A percentile compares a stretch with the other conserved stretches of the same genome.
Evolutionary conservation across 2,797 vertebrate species (phyloP).

Genomic region (Anguilla anguilla): DNA sequence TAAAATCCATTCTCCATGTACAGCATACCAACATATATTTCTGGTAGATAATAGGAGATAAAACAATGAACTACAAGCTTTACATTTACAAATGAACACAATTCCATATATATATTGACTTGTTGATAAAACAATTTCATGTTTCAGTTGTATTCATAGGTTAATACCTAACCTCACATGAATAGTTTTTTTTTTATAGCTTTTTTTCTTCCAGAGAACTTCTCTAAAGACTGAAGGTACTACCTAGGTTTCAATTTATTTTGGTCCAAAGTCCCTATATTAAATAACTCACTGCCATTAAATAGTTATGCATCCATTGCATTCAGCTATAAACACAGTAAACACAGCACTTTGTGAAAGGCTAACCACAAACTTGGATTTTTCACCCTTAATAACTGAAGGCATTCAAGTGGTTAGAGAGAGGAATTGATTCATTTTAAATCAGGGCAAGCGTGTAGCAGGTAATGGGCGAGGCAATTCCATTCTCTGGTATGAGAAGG

Average conservation of each 20-base stretch:
- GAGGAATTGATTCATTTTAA: slow-evolving; percentile 19
- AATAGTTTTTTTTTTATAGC: not conserved
- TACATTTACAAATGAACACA: too few species aligned
- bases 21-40: too few species aligned
- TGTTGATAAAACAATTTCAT: not conserved
- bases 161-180: not conserved
- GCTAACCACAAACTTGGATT: not conserved
- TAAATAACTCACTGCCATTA: not conserved
- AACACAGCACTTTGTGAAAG: not conserved
- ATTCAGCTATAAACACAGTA: not conserved
- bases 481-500: not conserved
- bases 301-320: not conserved
- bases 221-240: not conserved
- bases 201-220: not conserved
- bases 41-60: not conserved
- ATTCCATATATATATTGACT: too few species aligned
- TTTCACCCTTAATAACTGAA: not conserved
- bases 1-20: too few species aligned
- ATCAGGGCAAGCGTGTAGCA: slow-evolving; percentile 3
- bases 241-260: not conserved
- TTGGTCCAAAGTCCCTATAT: not conserved
- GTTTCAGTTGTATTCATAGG: not conserved
- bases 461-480: not conserved
- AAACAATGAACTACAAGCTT: not conserved
- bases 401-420: not conserved